Conservation (phyloP, 2,113 vertebrate genomes). For the Pygoscelis adeliae region DNA sequence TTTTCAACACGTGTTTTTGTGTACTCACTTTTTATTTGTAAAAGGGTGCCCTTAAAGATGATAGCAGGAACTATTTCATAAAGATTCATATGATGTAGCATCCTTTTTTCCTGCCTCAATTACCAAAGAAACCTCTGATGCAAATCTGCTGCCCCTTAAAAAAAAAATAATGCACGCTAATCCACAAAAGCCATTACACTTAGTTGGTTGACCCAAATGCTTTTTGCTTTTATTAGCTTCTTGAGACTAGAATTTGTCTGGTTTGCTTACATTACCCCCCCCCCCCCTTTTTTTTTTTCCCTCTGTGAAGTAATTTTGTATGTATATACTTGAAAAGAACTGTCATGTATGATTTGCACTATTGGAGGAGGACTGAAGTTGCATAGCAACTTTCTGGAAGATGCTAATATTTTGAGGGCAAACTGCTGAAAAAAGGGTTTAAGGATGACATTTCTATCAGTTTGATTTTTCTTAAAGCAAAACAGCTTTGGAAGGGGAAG, state of each 20-base stretch:
- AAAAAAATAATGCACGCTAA: constrained; percentile 29
- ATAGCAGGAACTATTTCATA: constrained; percentile 75
- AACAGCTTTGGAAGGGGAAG: constrained; percentile 74
- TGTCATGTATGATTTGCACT: constrained; percentile 89
- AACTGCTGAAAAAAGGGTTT: constrained; percentile 78
- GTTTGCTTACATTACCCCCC: constrained; percentile 33
- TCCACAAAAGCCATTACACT: constrained; percentile 71
- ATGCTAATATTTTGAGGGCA: constrained; percentile 74
- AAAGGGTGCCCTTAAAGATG: constrained; percentile 76
- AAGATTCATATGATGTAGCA: constrained; percentile 65
- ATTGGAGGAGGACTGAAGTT: constrained; percentile 77
- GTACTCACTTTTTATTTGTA: constrained; percentile 77
- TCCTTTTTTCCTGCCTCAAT: constrained; percentile 84
- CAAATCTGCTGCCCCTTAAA: constrained; percentile 74
- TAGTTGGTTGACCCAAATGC: constrained; percentile 72
- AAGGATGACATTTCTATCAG: constrained; percentile 69
- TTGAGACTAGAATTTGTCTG: constrained; percentile 55
- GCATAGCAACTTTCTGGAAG: constrained; percentile 69
- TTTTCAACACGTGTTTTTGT: constrained; percentile 56
- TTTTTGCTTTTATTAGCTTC: constrained; percentile 69
- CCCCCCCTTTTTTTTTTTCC: not conserved
- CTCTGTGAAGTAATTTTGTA: constrained; percentile 72
- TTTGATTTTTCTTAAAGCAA: constrained; percentile 62
- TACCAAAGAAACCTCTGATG: constrained; percentile 94
- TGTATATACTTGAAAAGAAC: constrained; percentile 88